These are phyloP conservation scores for Achroia grisella DNA, from an alignment of 1,140 invertebrate species.

Conservation along the genomic window DNA sequence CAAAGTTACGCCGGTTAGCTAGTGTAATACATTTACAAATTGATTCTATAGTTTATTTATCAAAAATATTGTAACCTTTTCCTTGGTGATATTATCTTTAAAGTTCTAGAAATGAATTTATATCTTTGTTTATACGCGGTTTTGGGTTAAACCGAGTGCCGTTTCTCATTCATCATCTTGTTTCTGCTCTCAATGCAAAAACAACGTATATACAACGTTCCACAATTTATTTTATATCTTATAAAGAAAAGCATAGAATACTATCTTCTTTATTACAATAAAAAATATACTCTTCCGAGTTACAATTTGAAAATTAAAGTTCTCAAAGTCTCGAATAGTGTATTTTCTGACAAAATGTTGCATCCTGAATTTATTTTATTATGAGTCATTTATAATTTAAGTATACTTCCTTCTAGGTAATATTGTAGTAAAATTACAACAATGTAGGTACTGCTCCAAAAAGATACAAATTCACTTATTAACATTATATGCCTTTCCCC, in stretches of 20 bases:
- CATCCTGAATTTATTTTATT: neutral
- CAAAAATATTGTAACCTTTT: too few relatives aligned
- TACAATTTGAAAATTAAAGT: constrained; percentile 3
- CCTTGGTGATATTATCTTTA: too few relatives aligned
- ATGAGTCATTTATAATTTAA: too few relatives aligned
- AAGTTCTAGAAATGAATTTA: neutral
- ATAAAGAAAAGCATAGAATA: neutral
- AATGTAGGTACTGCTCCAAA: too few relatives aligned
- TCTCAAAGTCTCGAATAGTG: constrained; percentile 9
- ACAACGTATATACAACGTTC: neutral
- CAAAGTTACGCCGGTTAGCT: too few relatives aligned
- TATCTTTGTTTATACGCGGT: constrained; percentile 1
- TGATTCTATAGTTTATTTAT: neutral
- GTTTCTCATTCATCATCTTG: constrained; percentile 19
- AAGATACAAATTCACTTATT: too few relatives aligned
- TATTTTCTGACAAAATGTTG: constrained; percentile 6
- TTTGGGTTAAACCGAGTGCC: constrained; percentile 15
- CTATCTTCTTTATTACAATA: neutral
- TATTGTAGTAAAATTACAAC: too few relatives aligned
- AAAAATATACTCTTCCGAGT: neutral
- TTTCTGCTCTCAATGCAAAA: constrained; percentile 1
- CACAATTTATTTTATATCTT: neutral
- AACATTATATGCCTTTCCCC: too few relatives aligned
- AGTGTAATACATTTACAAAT: too few relatives aligned
- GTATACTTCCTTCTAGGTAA: too few relatives aligned